Percentiles rank a stretch among this genome's conserved stretches.
These are phyloP conservation scores for Achlya flavicornis DNA, from an alignment of 2,888 invertebrate species.

Conservation along the genomic window DNA sequence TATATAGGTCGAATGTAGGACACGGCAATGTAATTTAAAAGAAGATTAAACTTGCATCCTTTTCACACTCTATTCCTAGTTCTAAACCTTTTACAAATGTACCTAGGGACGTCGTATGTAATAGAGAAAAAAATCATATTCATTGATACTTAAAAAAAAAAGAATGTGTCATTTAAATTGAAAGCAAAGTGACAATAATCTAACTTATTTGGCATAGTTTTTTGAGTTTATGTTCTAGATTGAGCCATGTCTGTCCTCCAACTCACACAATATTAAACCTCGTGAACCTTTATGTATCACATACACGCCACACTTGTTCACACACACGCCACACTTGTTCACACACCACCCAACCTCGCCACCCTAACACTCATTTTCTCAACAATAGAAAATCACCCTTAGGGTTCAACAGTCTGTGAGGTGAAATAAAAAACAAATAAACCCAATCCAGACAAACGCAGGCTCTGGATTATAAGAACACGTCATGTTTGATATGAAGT, in stretches of 20 bases:
- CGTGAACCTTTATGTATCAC: background rate
- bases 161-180: too few relatives aligned
- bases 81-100: background rate
- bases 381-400: background rate
- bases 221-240: too few relatives aligned
- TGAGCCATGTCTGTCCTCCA: background rate
- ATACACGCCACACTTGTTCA: background rate
- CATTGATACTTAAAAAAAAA: too few relatives aligned
- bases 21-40: conserved; percentile 3
- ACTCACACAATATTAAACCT: background rate
- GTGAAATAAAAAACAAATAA: background rate
- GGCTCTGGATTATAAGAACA: background rate
- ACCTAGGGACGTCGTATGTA: too few relatives aligned
- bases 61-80: background rate
- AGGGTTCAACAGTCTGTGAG: conserved; percentile 1
- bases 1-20: conserved; percentile 26
- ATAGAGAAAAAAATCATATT: too few relatives aligned
- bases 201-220: too few relatives aligned
- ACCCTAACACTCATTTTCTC: background rate
- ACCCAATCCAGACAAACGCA: background rate
- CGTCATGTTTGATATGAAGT: too few relatives aligned
- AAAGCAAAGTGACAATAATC: too few relatives aligned
- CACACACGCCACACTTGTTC: background rate
- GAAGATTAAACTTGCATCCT: background rate
- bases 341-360: background rate